Evolutionary conservation across 2,797 vertebrate genomes (phyloP), one percentile per base, ranked within the genome.

Genomic region (Peromyscus attwateri): DNA sequence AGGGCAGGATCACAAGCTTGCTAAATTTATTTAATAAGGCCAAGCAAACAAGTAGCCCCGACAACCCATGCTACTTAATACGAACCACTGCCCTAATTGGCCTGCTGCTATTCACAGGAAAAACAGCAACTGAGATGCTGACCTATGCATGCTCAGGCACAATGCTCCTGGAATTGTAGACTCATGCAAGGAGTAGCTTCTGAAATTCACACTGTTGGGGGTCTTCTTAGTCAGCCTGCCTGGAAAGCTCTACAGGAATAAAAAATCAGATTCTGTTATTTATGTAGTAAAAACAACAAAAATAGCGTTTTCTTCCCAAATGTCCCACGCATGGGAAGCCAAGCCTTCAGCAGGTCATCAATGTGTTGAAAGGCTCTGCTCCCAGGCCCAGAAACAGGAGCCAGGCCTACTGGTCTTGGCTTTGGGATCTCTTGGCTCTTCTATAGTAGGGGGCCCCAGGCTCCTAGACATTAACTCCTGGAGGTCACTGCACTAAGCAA

Each of bases 181-280:
- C 81, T 97, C 66, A 0, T 94, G 81, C 21, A 93, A 89, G 52
- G 85, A 87, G 49, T 95, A 94, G 77, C 73, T 97, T 93, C 73
- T 92, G 91, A 94, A 95, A 89, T 73, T 73, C 43, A 68, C 27
- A 29, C 19, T 81, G 0, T 49, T 82, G 43, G 71, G 43, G 95
- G 66, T 96, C 97, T 96, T 96, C 75, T 85, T 77, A 76, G 79
- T 75, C 81, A 87, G 87, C 70, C 93, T 98, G 52, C 66, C 70
- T 1, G 79, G 73, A 96, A 46, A 27, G 92, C 68, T 96, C 77
- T 91, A 34, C 31, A 92, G 66, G 87, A 92, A 25, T 95, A 83
- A 93, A 84, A 97, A 96, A 80, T 94, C 76, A 96, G 83, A 94
- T 37, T 93, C 37, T 87, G 40, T 97, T 97, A 92, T 96, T 96